Evolutionary conservation across 2,113 vertebrate species (phyloP), one percentile per base, ranked within the genome.

Genomic region (Salvelinus sp.): DNA sequence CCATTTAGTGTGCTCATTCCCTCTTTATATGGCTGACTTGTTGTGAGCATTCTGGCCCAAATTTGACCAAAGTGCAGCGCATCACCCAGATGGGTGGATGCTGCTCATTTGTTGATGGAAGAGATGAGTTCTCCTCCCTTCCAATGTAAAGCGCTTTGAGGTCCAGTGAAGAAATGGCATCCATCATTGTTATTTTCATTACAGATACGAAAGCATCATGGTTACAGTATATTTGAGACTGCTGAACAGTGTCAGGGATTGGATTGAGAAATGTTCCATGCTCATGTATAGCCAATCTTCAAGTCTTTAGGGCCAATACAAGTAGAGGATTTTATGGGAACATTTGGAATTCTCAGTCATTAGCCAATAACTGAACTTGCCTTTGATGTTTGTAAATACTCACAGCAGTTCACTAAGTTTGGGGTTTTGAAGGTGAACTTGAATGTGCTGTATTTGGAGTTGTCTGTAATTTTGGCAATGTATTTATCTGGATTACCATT

Each of bases 311-410:
- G 6, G 70, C 58, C 69, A 57, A 68, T 20, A 27, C 60, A 72
- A 60, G 54, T 14, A 38, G 22, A 38, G 6, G 1, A 50, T 50
- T 72, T 60, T 13, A 50, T 6, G 27, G 63, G 38, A n/a, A 57
- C 22, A 0, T 13, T 50, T 64, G 33, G 13, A 63, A 27, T 27
- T 20, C 1, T 4, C 63, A 50, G 48, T 14, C 47, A 33, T 33
- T 33, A 33, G 33, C 33, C 33, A 33, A 33, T 33, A 33, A 72
- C 68, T 78, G 65, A 65, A 27, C 44, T 58, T 64, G 75, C 63
- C 62, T 73, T 58, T 50, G 10, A 72, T 30, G 18, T 28, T 22
- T 16, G 33, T 23, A 57, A 58, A 69, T 68, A 6, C 25, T 30
- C 44, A 57, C 27, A 60, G 48, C 14, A 50, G 33, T 33, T 33